Conservation (phyloP, 1,140 invertebrate genomes). For the Chironomus striatipennis region DNA sequence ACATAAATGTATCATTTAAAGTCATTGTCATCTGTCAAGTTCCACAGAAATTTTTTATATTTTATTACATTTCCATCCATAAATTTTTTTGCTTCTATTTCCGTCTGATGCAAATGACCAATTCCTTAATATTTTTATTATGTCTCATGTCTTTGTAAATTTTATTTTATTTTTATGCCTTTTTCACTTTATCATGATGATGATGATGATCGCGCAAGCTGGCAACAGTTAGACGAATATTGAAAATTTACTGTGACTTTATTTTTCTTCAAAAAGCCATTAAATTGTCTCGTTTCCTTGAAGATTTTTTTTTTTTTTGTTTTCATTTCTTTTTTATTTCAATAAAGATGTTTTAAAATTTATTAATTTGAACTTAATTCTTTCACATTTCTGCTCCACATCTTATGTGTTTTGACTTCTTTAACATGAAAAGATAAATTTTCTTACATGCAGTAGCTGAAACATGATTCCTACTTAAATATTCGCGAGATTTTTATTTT, state of each 20-base stretch:
- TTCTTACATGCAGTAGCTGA: not conserved
- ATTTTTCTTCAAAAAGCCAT: not conserved
- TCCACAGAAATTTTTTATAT: too few relatives aligned
- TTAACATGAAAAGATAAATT: not conserved
- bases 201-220: too few relatives aligned
- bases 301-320: not conserved
- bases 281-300: not conserved
- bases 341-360: not conserved
- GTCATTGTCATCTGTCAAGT: not conserved
- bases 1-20: too few relatives aligned
- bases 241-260: not conserved
- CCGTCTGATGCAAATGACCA: not conserved
- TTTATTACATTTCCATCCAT: not conserved
- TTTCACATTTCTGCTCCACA: not conserved
- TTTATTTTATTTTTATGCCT: too few relatives aligned
- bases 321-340: not conserved
- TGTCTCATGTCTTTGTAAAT: not conserved
- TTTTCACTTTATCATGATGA: too few relatives aligned
- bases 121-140: slow-evolving; percentile 13
- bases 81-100: not conserved
- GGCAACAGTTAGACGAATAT: too few relatives aligned
- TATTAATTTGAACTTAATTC: slow-evolving; percentile 15
- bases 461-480: slow-evolving; percentile 13
- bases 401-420: not conserved
- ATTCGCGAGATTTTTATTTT: not conserved